Conservation (phyloP, 1,140 invertebrate genomes). For the Ganaspis sp. region DNA sequence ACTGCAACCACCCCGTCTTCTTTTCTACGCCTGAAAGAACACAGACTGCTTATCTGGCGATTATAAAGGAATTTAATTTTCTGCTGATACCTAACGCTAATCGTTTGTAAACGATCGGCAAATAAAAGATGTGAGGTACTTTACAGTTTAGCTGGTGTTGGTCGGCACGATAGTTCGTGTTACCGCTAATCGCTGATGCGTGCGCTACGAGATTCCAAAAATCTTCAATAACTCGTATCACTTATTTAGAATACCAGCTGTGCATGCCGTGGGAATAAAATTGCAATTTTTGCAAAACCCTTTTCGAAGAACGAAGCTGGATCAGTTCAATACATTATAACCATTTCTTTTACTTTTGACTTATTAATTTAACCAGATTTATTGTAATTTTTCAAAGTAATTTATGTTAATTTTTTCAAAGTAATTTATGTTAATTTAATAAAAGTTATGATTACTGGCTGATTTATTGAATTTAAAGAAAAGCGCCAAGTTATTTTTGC, state of each 20-base stretch:
- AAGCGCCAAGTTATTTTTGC: no score
- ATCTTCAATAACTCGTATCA: constrained; percentile 21
- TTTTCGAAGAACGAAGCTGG: constrained; percentile 16
- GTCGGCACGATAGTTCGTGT: constrained; percentile 18
- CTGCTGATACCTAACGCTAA: constrained; percentile 14
- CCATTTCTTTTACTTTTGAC: no score
- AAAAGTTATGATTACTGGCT: no score
- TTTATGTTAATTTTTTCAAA: no score
- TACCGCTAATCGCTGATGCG: constrained; percentile 28
- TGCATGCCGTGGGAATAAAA: constrained; percentile 10
- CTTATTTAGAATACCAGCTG: not conserved
- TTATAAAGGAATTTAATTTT: constrained; percentile 26
- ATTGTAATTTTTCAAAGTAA: no score
- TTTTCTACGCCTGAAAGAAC: constrained; percentile 11
- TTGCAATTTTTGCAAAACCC: not conserved
- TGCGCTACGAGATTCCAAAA: constrained; percentile 17
- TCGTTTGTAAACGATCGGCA: constrained; percentile 18
- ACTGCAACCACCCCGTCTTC: not conserved
- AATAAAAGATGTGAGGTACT: not conserved
- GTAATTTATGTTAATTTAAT: no score
- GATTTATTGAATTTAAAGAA: no score
- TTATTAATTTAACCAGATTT: no score
- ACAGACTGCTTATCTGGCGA: constrained; percentile 1
- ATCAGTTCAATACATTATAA: constrained; percentile 20
- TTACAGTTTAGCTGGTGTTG: constrained; percentile 7